A percentile compares a stretch with the other conserved stretches of the same genome.
Conservation (phyloP, 1,140 invertebrate species). For the Theocolax elegans region DNA sequence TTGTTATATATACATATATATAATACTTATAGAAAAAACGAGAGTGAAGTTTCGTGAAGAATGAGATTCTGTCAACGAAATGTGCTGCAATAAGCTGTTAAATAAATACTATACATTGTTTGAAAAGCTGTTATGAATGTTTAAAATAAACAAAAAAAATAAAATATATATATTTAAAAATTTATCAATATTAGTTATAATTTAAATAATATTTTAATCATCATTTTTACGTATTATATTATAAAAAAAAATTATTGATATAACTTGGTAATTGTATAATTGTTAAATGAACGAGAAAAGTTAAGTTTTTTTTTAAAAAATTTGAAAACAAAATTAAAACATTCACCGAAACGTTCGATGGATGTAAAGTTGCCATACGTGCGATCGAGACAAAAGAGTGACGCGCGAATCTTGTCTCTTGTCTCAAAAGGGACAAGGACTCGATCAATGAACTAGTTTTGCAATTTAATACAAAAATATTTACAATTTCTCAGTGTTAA, state of each 20-base stretch:
- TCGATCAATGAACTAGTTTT: slow-evolving; percentile 11
- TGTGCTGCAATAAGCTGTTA: slow-evolving; percentile 25
- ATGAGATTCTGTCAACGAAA: slow-evolving; percentile 9
- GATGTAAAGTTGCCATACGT: slow-evolving; percentile 13
- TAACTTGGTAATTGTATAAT: too few relatives aligned
- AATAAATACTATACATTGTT: slow-evolving; percentile 19
- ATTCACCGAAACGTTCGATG: too few relatives aligned
- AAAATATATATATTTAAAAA: neutral
- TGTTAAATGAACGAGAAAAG: too few relatives aligned
- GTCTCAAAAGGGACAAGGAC: slow-evolving; percentile 14
- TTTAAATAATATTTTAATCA: too few relatives aligned
- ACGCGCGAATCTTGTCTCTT: slow-evolving; percentile 15
- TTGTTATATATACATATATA: neutral
- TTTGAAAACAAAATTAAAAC: too few relatives aligned
- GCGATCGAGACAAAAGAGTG: neutral
- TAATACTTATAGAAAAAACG: too few relatives aligned
- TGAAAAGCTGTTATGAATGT: slow-evolving; percentile 31
- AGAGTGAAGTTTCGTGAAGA: neutral
- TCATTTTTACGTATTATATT: too few relatives aligned
- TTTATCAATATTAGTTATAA: neutral
- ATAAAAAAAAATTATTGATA: too few relatives aligned
- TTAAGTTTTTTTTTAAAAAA: too few relatives aligned
- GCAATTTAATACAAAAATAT: too few relatives aligned
- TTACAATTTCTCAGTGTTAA: too few relatives aligned
- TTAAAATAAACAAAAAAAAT: slow-evolving; percentile 33